Evolutionary conservation across 2,113 vertebrate species (phyloP).

Genomic region (Neolamprologus fasciatus): DNA sequence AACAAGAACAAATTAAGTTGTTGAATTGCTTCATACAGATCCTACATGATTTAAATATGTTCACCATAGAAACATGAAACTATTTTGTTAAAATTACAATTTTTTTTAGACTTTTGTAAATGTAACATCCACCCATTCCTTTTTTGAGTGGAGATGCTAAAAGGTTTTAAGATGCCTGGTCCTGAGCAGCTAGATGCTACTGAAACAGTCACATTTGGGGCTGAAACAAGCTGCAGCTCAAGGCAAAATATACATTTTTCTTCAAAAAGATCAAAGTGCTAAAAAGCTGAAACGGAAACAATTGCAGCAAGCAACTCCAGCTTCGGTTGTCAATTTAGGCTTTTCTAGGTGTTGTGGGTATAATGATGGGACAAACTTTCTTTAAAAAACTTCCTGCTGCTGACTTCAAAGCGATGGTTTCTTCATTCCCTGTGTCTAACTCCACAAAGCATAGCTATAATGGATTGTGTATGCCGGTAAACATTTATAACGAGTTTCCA

Average conservation of each 20-base stretch:
- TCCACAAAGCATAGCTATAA: neutral
- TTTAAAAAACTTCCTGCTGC: neutral
- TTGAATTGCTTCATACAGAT: neutral
- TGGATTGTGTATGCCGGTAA: neutral
- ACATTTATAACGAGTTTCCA: neutral
- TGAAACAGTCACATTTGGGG: neutral
- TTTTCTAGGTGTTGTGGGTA: neutral
- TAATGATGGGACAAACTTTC: neutral
- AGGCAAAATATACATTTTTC: neutral
- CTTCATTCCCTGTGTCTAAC: neutral
- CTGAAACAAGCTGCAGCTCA: neutral
- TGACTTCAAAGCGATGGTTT: neutral
- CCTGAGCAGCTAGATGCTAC: rapidly evolving
- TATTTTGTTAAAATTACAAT: neutral
- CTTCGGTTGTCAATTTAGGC: neutral
- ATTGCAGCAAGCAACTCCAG: neutral
- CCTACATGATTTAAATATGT: neutral
- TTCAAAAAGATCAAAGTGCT: neutral
- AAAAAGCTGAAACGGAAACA: neutral
- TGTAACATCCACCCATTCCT: neutral
- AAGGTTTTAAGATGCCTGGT: neutral
- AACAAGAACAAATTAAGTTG: neutral
- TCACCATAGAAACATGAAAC: neutral
- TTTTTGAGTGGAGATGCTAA: neutral
- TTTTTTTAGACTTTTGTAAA: neutral